phyloP scores from a whole-genome alignment of 2,888 invertebrate species.

The Netelia virgata region DNA sequence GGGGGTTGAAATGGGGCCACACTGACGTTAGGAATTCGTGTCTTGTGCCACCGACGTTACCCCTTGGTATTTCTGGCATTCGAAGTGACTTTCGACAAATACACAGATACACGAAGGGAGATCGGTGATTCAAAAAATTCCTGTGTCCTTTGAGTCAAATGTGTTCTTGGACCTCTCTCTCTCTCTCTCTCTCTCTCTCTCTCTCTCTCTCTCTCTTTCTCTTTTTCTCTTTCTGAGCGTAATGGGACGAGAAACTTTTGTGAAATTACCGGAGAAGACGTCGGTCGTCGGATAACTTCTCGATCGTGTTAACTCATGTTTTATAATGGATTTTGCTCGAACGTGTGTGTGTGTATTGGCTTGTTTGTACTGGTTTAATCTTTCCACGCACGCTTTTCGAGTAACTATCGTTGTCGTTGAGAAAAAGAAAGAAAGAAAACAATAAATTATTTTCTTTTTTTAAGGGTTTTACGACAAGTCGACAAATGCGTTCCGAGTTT shows the following conservation, averaged over 20 bases:
- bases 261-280: constrained; percentile 2
- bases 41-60: constrained; percentile 77
- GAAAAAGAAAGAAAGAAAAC: too few species aligned
- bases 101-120: neutral
- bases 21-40: constrained; percentile 78
- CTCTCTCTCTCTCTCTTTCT: neutral
- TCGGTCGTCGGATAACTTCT: constrained; percentile 39
- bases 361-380: constrained; percentile 11
- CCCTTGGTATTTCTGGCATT: constrained; percentile 76
- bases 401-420: constrained; percentile 26
- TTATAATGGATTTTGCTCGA: constrained; percentile 78
- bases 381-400: constrained; percentile 65
- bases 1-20: constrained; percentile 49
- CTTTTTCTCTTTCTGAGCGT: constrained; percentile 2
- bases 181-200: neutral
- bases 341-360: constrained; percentile 61
- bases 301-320: constrained; percentile 78
- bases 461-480: neutral
- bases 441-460: too few species aligned
- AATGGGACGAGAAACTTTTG: constrained; percentile 60
- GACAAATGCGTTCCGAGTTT: neutral
- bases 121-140: constrained; percentile 11
- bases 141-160: constrained; percentile 25
- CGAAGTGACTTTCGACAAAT: constrained; percentile 1
- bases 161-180: constrained; percentile 18